These are phyloP conservation scores for Lethrus apterus DNA, from an alignment of 1,140 invertebrate species.

Conservation along the genomic window DNA sequence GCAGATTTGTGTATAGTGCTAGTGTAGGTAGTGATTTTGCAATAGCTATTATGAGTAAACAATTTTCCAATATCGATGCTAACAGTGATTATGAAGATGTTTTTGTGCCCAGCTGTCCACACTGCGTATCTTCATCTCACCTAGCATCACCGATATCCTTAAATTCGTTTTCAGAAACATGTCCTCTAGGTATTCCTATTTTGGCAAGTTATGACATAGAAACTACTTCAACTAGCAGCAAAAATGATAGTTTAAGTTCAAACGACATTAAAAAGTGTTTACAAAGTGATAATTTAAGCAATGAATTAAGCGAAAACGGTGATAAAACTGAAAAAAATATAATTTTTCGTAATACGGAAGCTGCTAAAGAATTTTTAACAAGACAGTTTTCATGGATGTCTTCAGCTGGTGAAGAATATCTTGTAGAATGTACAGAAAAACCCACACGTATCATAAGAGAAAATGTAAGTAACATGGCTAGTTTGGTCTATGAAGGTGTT, in stretches of 20 bases:
- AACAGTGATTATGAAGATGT: conserved; percentile 56
- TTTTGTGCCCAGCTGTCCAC: conserved; percentile 56
- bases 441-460: conserved; percentile 60
- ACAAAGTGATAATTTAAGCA: conserved; percentile 20
- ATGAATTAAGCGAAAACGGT: conserved; percentile 36
- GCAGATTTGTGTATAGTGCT: conserved; percentile 54
- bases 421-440: conserved; percentile 57
- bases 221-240: conserved; percentile 44
- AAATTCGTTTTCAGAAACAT: conserved; percentile 45
- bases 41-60: conserved; percentile 56
- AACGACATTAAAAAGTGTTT: conserved; percentile 4
- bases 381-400: conserved; percentile 66
- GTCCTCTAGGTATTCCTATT: conserved; percentile 37
- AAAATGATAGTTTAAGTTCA: conserved; percentile 41
- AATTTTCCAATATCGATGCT: conserved; percentile 48
- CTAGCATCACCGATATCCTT: conserved; percentile 46
- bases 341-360: conserved; percentile 64
- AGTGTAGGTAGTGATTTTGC: conserved; percentile 62
- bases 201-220: conserved; percentile 45
- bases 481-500: conserved; percentile 64
- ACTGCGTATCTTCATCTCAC: conserved; percentile 49
- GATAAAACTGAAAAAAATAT: conserved; percentile 52
- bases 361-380: conserved; percentile 61
- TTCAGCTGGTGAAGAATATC: conserved; percentile 56
- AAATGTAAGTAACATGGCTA: conserved; percentile 67